A percentile compares a stretch with the other conserved stretches of the same genome.
Evolutionary conservation across 1,140 invertebrate genomes (phyloP).

Genomic region (Ceratoteleas bidentatus): DNA sequence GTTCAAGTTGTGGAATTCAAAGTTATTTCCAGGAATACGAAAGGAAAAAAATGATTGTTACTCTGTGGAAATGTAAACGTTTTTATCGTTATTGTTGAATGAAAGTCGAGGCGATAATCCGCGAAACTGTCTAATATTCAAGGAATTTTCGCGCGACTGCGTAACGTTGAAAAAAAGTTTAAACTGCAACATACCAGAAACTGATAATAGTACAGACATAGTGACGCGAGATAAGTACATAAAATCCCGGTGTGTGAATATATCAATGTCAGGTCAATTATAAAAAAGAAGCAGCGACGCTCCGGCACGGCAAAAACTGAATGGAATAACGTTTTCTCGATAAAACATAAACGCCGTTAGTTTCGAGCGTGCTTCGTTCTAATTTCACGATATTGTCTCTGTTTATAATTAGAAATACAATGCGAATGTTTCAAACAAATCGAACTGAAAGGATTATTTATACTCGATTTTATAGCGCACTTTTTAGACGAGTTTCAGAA

Average conservation of each 20-base stretch:
- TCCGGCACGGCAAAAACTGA: constrained; percentile 1
- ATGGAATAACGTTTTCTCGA: neutral
- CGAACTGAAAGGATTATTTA: too few species aligned
- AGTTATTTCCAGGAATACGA: too few species aligned
- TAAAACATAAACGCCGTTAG: constrained; percentile 1
- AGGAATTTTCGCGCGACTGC: too few species aligned
- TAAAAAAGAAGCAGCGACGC: constrained; percentile 15
- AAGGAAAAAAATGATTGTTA: too few species aligned
- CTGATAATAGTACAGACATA: constrained; percentile 10
- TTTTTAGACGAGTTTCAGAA: too few species aligned
- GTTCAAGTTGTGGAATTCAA: too few species aligned
- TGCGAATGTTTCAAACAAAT: too few species aligned
- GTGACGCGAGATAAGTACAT: constrained; percentile 8
- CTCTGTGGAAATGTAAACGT: too few species aligned
- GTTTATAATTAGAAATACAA: too few species aligned
- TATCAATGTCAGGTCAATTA: constrained; percentile 12
- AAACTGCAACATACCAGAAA: constrained; percentile 8
- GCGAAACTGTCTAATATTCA: neutral
- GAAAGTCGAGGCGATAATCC: neutral
- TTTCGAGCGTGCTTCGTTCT: too few species aligned
- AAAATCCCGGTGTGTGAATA: constrained; percentile 17
- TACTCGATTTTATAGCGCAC: too few species aligned
- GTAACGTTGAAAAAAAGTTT: neutral
- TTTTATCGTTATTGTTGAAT: constrained; percentile 5
- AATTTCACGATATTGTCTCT: too few species aligned